Evolutionary conservation across 2,797 vertebrate genomes (phyloP).

Genomic region (Thalassophryne amazonica): DNA sequence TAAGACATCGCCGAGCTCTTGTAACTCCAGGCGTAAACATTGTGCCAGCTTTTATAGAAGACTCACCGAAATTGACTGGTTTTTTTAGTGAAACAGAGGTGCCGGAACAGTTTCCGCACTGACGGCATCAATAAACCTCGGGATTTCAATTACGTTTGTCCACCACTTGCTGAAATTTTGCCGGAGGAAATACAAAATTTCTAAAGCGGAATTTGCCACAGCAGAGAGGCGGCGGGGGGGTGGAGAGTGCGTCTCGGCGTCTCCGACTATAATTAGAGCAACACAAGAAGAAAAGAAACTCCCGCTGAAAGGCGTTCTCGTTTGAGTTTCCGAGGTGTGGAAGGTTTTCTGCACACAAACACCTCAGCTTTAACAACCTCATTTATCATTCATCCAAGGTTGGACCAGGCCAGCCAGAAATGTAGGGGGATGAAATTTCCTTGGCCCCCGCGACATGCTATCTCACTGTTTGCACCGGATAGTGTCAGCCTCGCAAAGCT

Average conservation of each 20-base stretch:
- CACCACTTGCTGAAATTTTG: not conserved
- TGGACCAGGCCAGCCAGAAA: slow-evolving; percentile 43
- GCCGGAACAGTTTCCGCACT: not conserved
- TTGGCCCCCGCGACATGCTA: slow-evolving; percentile 46
- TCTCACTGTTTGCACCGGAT: slow-evolving; percentile 34
- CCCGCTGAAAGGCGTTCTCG: too few species aligned
- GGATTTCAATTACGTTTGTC: not conserved
- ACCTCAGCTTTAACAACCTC: slow-evolving; percentile 46
- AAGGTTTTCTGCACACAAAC: slow-evolving; percentile 31
- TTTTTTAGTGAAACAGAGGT: not conserved
- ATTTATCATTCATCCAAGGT: slow-evolving; percentile 63
- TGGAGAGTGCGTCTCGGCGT: slow-evolving; percentile 28
- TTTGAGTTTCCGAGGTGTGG: too few species aligned
- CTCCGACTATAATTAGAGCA: slow-evolving; percentile 39
- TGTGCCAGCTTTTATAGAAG: not conserved
- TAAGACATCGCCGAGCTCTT: slow-evolving; percentile 3
- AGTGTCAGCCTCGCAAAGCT: slow-evolving; percentile 31
- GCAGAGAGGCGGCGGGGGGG: slow-evolving; percentile 1
- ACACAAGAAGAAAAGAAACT: slow-evolving; percentile 32
- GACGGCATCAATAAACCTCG: not conserved
- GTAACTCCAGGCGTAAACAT: not conserved
- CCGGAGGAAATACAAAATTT: not conserved
- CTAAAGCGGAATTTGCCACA: slow-evolving; percentile 3
- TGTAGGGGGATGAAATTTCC: slow-evolving; percentile 57
- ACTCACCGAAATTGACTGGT: not conserved